Conservation (phyloP, 2,797 vertebrate species). For the Ctenochaetus hawaiiensis region DNA sequence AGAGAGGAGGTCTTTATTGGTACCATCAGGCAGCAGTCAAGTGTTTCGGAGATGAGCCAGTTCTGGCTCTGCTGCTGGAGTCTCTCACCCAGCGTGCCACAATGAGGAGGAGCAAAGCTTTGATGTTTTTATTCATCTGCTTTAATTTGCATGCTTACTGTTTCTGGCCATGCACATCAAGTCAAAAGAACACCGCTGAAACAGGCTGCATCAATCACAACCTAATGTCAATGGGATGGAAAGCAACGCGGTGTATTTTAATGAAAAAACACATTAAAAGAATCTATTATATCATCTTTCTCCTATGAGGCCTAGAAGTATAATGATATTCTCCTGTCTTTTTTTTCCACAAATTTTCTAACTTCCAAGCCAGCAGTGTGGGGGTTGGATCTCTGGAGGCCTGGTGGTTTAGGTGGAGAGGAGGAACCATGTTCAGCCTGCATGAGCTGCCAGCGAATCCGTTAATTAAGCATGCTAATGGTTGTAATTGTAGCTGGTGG, state of each 20-base stretch:
- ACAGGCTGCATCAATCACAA: conserved; percentile 51
- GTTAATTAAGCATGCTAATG: conserved; percentile 87
- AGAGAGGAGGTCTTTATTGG: conserved; percentile 23
- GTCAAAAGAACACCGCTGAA: conserved; percentile 47
- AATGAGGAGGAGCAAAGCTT: conserved; percentile 51
- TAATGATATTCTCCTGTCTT: conserved; percentile 24
- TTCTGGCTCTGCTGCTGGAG: conserved; percentile 32
- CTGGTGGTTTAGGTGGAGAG: conserved; percentile 69
- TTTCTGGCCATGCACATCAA: conserved; percentile 44
- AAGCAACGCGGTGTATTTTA: neutral
- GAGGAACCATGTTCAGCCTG: conserved; percentile 67
- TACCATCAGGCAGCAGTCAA: conserved; percentile 31
- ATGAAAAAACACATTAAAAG: neutral
- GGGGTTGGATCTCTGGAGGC: conserved; percentile 73
- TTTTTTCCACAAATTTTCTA: conserved; percentile 63
- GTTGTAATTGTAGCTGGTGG: conserved; percentile 85
- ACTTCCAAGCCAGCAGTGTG: conserved; percentile 69
- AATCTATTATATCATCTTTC: conserved; percentile 33
- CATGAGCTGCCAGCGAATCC: conserved; percentile 85
- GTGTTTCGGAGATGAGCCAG: conserved; percentile 59
- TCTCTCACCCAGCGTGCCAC: conserved; percentile 50
- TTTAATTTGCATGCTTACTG: conserved; percentile 69
- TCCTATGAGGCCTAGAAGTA: conserved; percentile 24
- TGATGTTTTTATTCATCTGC: conserved; percentile 69
- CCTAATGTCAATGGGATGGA: conserved; percentile 47